Conservation (phyloP, 2,797 vertebrate species). For the Sebastes umbrosus region DNA sequence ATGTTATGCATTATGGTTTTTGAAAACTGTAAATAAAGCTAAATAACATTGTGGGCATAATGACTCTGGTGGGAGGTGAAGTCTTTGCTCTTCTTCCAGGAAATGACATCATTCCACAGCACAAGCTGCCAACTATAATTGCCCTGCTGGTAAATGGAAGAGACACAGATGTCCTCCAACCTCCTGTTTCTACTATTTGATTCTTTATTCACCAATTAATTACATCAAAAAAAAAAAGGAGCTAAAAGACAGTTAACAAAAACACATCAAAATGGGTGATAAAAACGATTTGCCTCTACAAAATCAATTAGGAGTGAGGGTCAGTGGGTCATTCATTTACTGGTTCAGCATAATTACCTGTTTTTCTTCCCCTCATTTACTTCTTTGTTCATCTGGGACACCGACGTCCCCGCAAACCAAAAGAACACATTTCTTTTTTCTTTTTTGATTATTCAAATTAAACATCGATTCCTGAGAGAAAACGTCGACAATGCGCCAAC, state of each 20-base stretch:
- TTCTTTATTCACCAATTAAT: constrained; percentile 79
- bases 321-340: constrained; percentile 84
- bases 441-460: constrained; percentile 81
- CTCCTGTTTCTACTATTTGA: constrained; percentile 40
- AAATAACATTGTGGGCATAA: constrained; percentile 24
- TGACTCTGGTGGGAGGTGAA: constrained; percentile 35
- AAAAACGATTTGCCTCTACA: constrained; percentile 72
- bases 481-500: constrained; percentile 50
- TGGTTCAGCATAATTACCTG: constrained; percentile 86
- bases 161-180: constrained; percentile 32
- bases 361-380: constrained; percentile 84
- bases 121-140: constrained; percentile 55
- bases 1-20: constrained; percentile 31
- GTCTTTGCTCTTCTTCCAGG: constrained; percentile 56
- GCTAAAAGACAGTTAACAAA: constrained; percentile 64
- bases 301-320: constrained; percentile 84
- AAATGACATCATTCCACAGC: constrained; percentile 62
- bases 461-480: constrained; percentile 78
- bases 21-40: constrained; percentile 47
- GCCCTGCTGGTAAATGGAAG: constrained; percentile 55
- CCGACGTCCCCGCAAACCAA: constrained; percentile 72
- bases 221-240: constrained; percentile 64
- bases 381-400: constrained; percentile 83
- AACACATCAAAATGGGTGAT: constrained; percentile 74
- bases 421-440: constrained; percentile 64